A percentile compares a stretch with the other conserved stretches of the same genome.
phyloP scores from a whole-genome alignment of 1,140 invertebrate species.

The Cydia strobilella region DNA sequence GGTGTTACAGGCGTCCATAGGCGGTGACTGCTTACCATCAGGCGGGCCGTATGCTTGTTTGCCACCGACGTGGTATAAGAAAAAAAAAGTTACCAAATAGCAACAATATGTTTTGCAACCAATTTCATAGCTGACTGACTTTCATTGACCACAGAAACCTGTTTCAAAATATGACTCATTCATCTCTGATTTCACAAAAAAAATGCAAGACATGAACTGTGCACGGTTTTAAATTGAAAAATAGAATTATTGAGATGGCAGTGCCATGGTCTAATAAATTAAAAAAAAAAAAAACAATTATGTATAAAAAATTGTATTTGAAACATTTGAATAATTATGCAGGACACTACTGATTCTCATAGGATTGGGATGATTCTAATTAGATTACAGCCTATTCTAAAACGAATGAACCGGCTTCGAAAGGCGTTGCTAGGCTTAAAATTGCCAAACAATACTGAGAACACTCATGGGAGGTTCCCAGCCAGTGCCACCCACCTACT shows the following conservation, averaged over 20 bases:
- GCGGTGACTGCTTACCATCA: too few relatives aligned
- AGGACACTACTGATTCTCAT: background rate
- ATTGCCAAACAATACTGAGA: conserved; percentile 47
- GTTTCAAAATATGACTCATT: conserved; percentile 22
- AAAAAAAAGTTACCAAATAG: background rate
- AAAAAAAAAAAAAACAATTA: background rate
- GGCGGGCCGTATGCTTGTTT: too few relatives aligned
- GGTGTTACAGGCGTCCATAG: too few relatives aligned
- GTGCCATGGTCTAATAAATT: background rate
- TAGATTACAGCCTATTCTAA: conserved; percentile 32
- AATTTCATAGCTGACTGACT: conserved; percentile 28
- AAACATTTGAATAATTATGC: background rate
- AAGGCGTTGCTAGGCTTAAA: conserved; percentile 46
- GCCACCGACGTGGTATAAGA: too few relatives aligned
- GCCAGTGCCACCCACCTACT: background rate
- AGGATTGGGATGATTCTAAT: conserved; percentile 39
- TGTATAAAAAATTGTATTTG: background rate
- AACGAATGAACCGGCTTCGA: conserved; percentile 15
- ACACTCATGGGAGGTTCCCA: conserved; percentile 38
- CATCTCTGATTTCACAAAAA: background rate
- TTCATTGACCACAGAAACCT: conserved; percentile 13
- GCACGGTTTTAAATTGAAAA: background rate
- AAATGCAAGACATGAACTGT: background rate
- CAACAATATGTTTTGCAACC: background rate
- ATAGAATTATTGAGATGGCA: background rate